A percentile compares a stretch with the other conserved stretches of the same genome.
phyloP scores from a whole-genome alignment of 2,888 invertebrate genomes.

The Synanthedon myopaeformis region DNA sequence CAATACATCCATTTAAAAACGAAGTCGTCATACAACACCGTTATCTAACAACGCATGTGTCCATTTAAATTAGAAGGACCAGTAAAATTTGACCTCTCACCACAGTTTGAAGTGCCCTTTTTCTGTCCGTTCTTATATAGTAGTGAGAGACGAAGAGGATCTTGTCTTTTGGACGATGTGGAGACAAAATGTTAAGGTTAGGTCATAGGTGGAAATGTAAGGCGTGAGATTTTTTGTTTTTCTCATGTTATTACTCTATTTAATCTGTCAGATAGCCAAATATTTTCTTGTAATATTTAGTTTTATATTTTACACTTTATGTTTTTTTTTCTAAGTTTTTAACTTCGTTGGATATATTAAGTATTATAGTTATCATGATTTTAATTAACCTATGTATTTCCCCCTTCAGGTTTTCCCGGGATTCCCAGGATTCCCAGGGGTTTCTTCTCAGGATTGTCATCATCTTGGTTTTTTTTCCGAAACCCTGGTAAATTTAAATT shows the following conservation, averaged over 20 bases:
- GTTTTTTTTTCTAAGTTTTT: too few relatives aligned
- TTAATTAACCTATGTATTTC: too few relatives aligned
- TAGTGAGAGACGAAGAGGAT: slow-evolving; percentile 9
- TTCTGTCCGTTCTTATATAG: slow-evolving; percentile 3
- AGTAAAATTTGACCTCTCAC: slow-evolving; percentile 17
- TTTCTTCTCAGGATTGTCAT: too few relatives aligned
- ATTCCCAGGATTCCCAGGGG: too few relatives aligned
- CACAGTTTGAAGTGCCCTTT: slow-evolving; percentile 6
- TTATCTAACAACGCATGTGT: slow-evolving; percentile 46
- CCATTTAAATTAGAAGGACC: slow-evolving; percentile 48
- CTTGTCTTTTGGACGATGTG: slow-evolving; percentile 29
- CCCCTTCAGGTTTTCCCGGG: too few relatives aligned
- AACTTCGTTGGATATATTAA: too few relatives aligned
- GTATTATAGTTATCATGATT: too few relatives aligned
- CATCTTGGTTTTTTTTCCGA: too few relatives aligned
- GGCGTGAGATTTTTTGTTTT: slow-evolving; percentile 44
- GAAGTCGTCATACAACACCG: slow-evolving; percentile 28
- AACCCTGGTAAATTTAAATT: too few relatives aligned
- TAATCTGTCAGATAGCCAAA: not conserved
- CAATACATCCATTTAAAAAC: slow-evolving; percentile 5
- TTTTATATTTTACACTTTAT: too few relatives aligned
- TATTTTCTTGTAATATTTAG: not conserved
- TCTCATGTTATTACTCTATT: not conserved
- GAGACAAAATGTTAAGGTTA: slow-evolving; percentile 47
- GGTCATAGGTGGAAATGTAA: slow-evolving; percentile 50